Base-by-base conservation (phyloP, 2,888 invertebrate genomes). In the Pterostichus niger region DNA sequence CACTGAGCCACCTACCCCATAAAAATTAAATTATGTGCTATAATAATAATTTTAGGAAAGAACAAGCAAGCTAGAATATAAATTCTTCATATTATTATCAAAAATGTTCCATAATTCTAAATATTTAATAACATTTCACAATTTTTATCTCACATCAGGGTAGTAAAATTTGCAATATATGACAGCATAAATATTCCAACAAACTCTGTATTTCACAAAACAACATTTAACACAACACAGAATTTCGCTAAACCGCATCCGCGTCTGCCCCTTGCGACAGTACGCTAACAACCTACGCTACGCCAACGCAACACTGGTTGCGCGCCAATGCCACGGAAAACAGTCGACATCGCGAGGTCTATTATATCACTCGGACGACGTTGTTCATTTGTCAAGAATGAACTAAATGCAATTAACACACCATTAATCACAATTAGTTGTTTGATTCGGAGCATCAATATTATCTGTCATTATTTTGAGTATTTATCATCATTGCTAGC, bases 321-420 rank as follows among this genome's bases (percentile, higher is more conserved):
- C 49, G 49, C 13, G 49, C 49, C 49, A 49, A 49, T 5, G 49
- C n/a, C 5, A 40, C 40, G 49, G 49, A 49, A 49, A 49, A 49
- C 49, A 49, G 11, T 49, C 49, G 49, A 11, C 49, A n/a, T 49
- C 49, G 49, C 49, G 49, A 11, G 1, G 49, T 10, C 49, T 49
- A 49, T 49, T 49, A 49, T 49, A 49, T 49, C 49, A 49, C 49
- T 13, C 11, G 49, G 49, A 49, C 49, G 49, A 49, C 49, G 49
- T n/a, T 49, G 13, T 64, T 64, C 64, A 64, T 64, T 64, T 64
- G 64, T 64, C 64, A 64, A 64, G 35, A 64, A 31, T 13, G n/a
- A 24, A 52, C 52, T 64, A 75, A 75, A 52, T 24, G 31, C 75
- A 75, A 75, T 75, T 75, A 75, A 75, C 75, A 49, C 46, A 75